These are phyloP conservation scores for Polydrusus tereticollis DNA, from an alignment of 2,888 invertebrate species.

Conservation along the genomic window DNA sequence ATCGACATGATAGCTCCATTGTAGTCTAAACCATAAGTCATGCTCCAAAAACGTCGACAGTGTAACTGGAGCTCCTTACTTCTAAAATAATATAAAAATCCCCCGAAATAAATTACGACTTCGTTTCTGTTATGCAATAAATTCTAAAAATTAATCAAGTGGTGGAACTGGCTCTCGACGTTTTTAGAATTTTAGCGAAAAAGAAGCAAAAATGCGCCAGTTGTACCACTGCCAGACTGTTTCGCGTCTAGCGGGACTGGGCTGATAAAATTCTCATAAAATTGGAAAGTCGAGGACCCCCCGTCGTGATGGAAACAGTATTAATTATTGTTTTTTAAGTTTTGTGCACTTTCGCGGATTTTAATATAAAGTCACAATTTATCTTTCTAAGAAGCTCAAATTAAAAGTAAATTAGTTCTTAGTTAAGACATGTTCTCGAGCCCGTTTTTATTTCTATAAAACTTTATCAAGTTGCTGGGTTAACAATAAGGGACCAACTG, in stretches of 20 bases:
- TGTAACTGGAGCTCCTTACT: conserved; percentile 21
- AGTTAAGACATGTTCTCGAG: too few species aligned
- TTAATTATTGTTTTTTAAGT: conserved; percentile 50
- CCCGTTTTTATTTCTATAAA: too few species aligned
- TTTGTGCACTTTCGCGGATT: conserved; percentile 40
- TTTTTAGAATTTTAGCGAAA: conserved; percentile 57
- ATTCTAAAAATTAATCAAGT: conserved; percentile 63
- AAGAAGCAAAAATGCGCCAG: conserved; percentile 56
- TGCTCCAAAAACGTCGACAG: background rate
- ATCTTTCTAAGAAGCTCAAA: conserved; percentile 23
- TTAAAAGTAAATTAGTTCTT: background rate
- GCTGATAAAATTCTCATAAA: conserved; percentile 48
- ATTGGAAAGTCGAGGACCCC: conserved; percentile 36
- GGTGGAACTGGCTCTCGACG: conserved; percentile 57
- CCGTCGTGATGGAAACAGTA: conserved; percentile 30
- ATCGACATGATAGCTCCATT: background rate
- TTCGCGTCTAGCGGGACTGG: conserved; percentile 36
- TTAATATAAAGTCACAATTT: conserved; percentile 45
- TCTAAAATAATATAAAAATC: conserved; percentile 47
- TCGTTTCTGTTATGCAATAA: conserved; percentile 61
- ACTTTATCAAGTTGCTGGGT: background rate
- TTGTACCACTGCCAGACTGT: conserved; percentile 60
- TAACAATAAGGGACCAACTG: too few species aligned
- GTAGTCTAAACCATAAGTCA: conserved; percentile 2
- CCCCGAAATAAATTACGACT: conserved; percentile 58